Evolutionary conservation across 2,888 invertebrate species (phyloP), one percentile per base, ranked within the genome.

Genomic region (Dicyrtoma fusca): DNA sequence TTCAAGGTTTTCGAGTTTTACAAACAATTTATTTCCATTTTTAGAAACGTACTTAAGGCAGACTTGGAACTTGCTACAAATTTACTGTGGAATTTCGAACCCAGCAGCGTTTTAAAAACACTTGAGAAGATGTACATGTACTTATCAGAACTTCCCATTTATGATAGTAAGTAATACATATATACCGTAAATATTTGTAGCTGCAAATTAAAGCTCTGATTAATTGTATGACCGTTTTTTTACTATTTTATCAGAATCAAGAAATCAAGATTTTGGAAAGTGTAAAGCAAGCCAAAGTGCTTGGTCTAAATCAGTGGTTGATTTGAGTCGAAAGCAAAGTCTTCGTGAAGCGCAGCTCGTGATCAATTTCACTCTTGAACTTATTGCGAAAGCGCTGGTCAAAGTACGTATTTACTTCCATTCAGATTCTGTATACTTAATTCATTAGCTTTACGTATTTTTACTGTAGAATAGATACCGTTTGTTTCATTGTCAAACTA

Each of bases 41-140:
- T 62, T 26, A 80, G 79, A 71, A 79, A 76, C 53, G 76, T 75
- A 47, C 69, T 81, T 42, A 79, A 78, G 55, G 75, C 79, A 10
- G 79, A 80, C 47, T 73, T 82, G 11, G 82, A 82, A 68, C 80
- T 83, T 25, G 89, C 89, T 0, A 85, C 89, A 17, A 88, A 88
- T 62, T 85, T 94, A 10, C 85, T 89, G 0, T 83, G 88, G 57
- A 88, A 89, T 82, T 94, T 92, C 82, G 80, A 88, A 0, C 88
- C 91, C 0, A 84, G 87, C 76, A 83, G 87, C 1, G 85, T 89
- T 0, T 82, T 94, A 10, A 84, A 86, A 25, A 89, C 88, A 53
- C 90, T 90, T 76, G 87, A 89, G 0, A 88, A 89, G 78, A 83
- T 94, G 0, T 84, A 91, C 1, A 83, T 86, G 6, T 91, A 91